Evolutionary conservation across 2,888 invertebrate genomes (phyloP), one percentile per base, ranked within the genome.

Genomic region (Cephus rjabovi): DNA sequence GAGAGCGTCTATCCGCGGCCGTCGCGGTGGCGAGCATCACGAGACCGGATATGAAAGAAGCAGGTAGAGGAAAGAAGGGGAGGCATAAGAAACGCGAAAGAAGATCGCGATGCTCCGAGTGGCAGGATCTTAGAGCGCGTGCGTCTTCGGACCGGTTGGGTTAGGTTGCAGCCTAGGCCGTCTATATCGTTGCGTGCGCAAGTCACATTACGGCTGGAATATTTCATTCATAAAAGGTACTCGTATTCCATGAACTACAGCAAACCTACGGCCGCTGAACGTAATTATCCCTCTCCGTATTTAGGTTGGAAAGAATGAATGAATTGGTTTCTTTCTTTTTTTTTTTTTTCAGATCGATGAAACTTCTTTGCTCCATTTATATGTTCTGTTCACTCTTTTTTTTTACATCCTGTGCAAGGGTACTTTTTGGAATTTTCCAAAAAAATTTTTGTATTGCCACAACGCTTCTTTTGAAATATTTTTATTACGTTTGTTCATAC

Each of bases 151-250:
- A 76, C 82, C 80, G 83, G 81, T 81, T 84, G 78, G 82, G 75
- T 79, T 79, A 79, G 81, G 81, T 56, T 56, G 23, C 56, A 56
- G 56, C 56, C 56, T 23, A 56, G 56, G 56, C 56, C 23, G 56
- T 15, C 56, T 56, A 9, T 77, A 78, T 83, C 81, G 85, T 90
- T 89, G 90, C 90, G 89, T 91, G 89, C 87, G 82, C 83, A 84
- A 86, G 85, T 85, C 84, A 88, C 89, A 88, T 90, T 90, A 90
- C 88, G 83, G 86, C 84, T 83, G 87, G 90, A 90, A 91, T 90
- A 90, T 91, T 91, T 90, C 91, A 90, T 91, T 91, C 91, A 91
- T 91, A 90, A 87, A 84, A 87, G 84, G 84, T 83, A 84, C 83
- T 83, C 83, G 87, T 89, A 87, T 89, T 87, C 87, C 86, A 79